phyloP scores from a whole-genome alignment of 2,888 invertebrate genomes.

The Lutraria lutraria region DNA sequence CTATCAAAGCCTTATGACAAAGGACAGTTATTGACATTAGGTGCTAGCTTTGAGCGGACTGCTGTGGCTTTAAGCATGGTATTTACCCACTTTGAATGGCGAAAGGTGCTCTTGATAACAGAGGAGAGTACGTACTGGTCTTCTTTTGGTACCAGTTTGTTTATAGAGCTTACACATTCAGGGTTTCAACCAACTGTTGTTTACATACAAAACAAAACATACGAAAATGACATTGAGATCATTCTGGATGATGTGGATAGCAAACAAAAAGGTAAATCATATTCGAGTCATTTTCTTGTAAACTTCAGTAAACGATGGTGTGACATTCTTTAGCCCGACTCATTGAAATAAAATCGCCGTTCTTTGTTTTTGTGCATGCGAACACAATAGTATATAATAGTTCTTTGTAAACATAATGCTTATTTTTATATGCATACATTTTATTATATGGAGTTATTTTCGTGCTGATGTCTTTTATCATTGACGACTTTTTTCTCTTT shows the following conservation, averaged over 20 bases:
- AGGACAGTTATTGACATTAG: constrained; percentile 36
- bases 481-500: no score
- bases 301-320: no score
- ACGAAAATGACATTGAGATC: background rate
- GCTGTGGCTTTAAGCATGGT: constrained; percentile 44
- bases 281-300: background rate
- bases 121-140: constrained; percentile 23
- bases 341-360: no score
- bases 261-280: constrained; percentile 33
- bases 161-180: constrained; percentile 32
- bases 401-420: no score
- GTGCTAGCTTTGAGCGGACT: constrained; percentile 51
- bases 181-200: constrained; percentile 28
- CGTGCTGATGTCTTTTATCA: no score
- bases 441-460: no score
- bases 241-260: background rate
- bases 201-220: background rate
- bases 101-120: constrained; percentile 38
- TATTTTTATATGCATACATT: no score
- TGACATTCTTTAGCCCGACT: no score
- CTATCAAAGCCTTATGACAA: constrained; percentile 26
- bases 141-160: constrained; percentile 20
- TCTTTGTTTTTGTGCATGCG: no score
- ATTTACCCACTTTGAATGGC: constrained; percentile 58
- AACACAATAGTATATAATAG: no score